Evolutionary conservation across 2,113 vertebrate genomes (phyloP).

Genomic region (Cololabis saira): DNA sequence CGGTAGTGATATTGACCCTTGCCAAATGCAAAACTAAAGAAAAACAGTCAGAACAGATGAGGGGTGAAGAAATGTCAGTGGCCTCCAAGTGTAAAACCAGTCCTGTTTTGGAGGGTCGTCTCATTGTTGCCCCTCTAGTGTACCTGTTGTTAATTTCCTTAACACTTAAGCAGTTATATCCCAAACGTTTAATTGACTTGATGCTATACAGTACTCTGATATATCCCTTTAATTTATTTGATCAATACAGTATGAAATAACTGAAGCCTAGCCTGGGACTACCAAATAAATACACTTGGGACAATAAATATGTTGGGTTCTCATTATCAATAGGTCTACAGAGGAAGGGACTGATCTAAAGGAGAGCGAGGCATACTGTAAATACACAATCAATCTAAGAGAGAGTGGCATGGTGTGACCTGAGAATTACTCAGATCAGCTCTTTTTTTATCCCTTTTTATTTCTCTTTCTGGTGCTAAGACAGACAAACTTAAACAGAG

Average conservation of each 20-base stretch:
- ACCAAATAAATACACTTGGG: slow-evolving; percentile 8
- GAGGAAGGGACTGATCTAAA: slow-evolving; percentile 9
- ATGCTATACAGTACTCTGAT: too few relatives aligned
- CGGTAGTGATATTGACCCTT: too few relatives aligned
- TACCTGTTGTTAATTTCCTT: too few relatives aligned
- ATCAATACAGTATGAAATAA: slow-evolving; percentile 14
- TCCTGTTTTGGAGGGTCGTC: too few relatives aligned
- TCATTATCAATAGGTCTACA: slow-evolving; percentile 15
- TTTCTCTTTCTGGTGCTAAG: slow-evolving; percentile 11
- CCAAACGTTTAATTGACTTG: too few relatives aligned
- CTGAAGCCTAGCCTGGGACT: slow-evolving; percentile 9
- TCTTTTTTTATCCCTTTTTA: slow-evolving; percentile 17
- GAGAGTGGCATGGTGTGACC: slow-evolving; percentile 4
- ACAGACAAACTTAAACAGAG: slow-evolving; percentile 10
- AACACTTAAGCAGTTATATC: too few relatives aligned
- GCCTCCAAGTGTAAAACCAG: too few relatives aligned
- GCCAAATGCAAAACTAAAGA: too few relatives aligned
- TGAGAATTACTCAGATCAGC: slow-evolving; percentile 37
- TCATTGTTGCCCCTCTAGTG: too few relatives aligned
- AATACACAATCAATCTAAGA: background rate
- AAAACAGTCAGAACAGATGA: too few relatives aligned
- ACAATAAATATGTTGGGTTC: slow-evolving; percentile 27
- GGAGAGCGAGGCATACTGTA: background rate
- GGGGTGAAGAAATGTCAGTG: too few relatives aligned
- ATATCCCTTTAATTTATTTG: too few relatives aligned